A percentile compares a stretch with the other conserved stretches of the same genome.
These are phyloP conservation scores for Entelurus aequoreus DNA, from an alignment of 2,113 vertebrate genomes.

Conservation along the genomic window DNA sequence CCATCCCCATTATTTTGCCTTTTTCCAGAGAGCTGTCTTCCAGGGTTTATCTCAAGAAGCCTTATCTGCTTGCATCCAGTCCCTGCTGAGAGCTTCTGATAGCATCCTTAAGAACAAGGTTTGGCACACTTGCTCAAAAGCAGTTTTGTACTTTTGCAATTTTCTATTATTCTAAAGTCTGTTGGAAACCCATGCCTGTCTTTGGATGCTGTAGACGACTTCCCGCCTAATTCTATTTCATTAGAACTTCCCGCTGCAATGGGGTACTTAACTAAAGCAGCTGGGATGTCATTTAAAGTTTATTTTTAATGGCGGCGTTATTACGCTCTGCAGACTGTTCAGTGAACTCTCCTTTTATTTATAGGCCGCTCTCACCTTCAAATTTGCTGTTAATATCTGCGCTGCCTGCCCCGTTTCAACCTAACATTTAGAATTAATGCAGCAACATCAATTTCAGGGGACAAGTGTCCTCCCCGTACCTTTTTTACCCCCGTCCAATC, in stretches of 20 bases:
- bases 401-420: constrained; percentile 51
- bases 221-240: constrained; percentile 15
- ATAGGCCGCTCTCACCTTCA: constrained; percentile 44
- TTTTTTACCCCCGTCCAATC: constrained; percentile 35
- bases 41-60: constrained; percentile 98
- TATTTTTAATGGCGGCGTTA: constrained; percentile 41
- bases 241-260: constrained; percentile 21
- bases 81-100: constrained; percentile 88
- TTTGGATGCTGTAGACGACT: constrained; percentile 23
- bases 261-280: constrained; percentile 34
- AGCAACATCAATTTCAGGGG: constrained; percentile 44
- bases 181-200: constrained; percentile 9
- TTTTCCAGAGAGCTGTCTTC: constrained; percentile 88
- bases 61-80: constrained; percentile 94
- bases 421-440: constrained; percentile 46
- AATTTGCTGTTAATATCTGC: constrained; percentile 44
- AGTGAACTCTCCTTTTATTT: constrained; percentile 50
- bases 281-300: constrained; percentile 41
- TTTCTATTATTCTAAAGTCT: constrained; percentile 19
- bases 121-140: constrained; percentile 42
- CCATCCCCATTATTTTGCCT: constrained; percentile 14
- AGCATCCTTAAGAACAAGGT: constrained; percentile 96
- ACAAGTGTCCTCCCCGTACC: constrained; percentile 23
- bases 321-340: constrained; percentile 38
- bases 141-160: constrained; percentile 3